Base-by-base conservation (phyloP, 2,797 vertebrate genomes). In the Characodon lateralis region DNA sequence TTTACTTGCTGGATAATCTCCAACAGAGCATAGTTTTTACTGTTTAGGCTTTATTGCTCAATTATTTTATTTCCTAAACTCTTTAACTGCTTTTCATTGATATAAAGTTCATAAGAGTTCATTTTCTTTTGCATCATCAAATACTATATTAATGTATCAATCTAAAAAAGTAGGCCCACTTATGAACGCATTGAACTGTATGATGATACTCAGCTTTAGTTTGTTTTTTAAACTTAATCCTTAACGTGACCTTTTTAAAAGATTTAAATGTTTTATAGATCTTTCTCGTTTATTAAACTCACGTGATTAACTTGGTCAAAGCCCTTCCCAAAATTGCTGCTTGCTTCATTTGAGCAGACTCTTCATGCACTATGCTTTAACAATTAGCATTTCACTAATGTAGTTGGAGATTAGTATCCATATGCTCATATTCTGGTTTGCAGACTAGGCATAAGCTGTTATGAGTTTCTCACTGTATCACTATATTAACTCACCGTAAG, bases 101-200 rank as follows among this genome's bases (percentile, higher is more conserved):
- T 80, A 18, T 2, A 48, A 61, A 58, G 58, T 82, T 86, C 74
- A 77, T 88, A 81, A 88, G 73, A 84, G n/a, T 74, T 63, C 6
- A 78, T 83, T 84, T 85, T 84, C 22, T 79, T 56, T 79, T 39
- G 6, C 71, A 50, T 82, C 71, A 78, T 85, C 78, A 86, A 89
- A 83, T 73, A 24, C 22, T 18, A 55, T 58, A 77, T 76, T 82
- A 82, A 59, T 79, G 75, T 6, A 35, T 80, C 72, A 6, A 16
- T 41, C 16, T 26, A 48, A 51, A 43, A 74, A 61, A n/a, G 72
- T 58, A 55, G 35, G n/a, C 28, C 26, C 14, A 61, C 59, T 78
- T 83, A 72, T 43, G 4, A 77, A 70, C n/a, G 28, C 5, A 70
- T 56, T 71, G 76, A 41, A 8, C 71, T 9, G 0, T 80, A 61